Base-by-base conservation (phyloP, 2,113 vertebrate genomes). In the Coreoperca whiteheadi region DNA sequence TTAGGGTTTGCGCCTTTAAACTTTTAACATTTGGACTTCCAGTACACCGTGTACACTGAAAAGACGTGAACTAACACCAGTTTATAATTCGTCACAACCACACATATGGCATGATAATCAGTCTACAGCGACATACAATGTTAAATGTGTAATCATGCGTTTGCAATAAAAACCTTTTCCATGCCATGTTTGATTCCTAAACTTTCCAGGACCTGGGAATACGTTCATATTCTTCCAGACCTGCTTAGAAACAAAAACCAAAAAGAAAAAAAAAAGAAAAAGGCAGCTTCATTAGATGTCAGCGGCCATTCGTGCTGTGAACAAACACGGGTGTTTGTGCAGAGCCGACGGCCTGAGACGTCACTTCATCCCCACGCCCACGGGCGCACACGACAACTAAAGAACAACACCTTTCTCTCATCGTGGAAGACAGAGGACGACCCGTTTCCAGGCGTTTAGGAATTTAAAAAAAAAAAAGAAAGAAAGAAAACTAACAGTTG, bases 371-470 rank as follows among this genome's bases (percentile, higher is more conserved):
- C 11, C 32, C 2, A 43, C 39, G 51, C 6, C 1, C 39, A 67
- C 39, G 64, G 37, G 34, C 16, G 23, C 83, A 73, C 66, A 70
- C 63, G 39, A 21, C 2, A 30, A 25, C 54, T 11, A 41, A 37
- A 15, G 32, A 25, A 72, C 15, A 76, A 46, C 14, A 80, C 67
- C 21, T 16, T 39, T 75, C 43, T 43, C 60, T 39, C 32, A 51
- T n/a, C 8, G 1, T 68, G 77, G 87, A 87, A 81, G 89, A 82
- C 86, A 68, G 54, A 96, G 95, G 95, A 95, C 95, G 94, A 95
- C 96, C 94, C 94, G 78, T 96, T 96, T 95, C 81, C 95, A 94
- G 96, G 96, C 95, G 95, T 96, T 95, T 95, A 94, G 95, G 95
- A 95, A 96, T 95, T 96, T 96, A 96, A 95, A 96, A 96, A 96